Base-by-base conservation (phyloP, 2,113 vertebrate genomes). In the Hippocampus barbouri region DNA sequence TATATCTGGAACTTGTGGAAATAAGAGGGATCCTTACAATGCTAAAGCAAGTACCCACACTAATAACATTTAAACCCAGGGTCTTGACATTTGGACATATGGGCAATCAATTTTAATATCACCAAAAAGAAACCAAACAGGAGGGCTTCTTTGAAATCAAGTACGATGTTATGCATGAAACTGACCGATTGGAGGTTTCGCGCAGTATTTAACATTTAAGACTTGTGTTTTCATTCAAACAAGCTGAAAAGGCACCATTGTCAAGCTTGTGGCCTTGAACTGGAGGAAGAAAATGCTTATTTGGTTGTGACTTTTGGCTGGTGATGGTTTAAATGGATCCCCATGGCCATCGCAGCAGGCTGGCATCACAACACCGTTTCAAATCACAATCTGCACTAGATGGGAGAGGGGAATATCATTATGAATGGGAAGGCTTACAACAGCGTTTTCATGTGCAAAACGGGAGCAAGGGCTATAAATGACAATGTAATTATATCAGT, bases 301-400 rank as follows among this genome's bases (percentile, higher is more conserved):
- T 81, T 85, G 76, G 79, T 77, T 83, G 79, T 61, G 66, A 23
- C 38, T 73, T 72, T 85, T 72, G 80, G 80, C 72, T 70, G 38
- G 71, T 56, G 60, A 70, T 49, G 20, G 23, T 70, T 23, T 27
- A 66, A 74, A 34, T 73, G 71, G 25, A 79, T 73, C 73, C 71
- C 60, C 72, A 79, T 77, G 85, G 86, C 79, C 89, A 90, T 89
- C 79, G 90, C 89, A 93, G 89, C 91, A 93, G 91, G 90, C 89
- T 88, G 72, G 88, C 66, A 82, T 77, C 65, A 70, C 68, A 73
- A 68, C 75, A 81, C 79, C 18, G 15, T 68, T 73, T 65, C 38
- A 10, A 47, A 70, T 59, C 51, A 71, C 43, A 43, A 27, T 75
- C 62, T 71, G 59, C 69, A 69, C 62, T 15, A 82, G 56, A 66